Base-by-base conservation (phyloP, 1,140 invertebrate species). In the Nephotettix cincticeps region DNA sequence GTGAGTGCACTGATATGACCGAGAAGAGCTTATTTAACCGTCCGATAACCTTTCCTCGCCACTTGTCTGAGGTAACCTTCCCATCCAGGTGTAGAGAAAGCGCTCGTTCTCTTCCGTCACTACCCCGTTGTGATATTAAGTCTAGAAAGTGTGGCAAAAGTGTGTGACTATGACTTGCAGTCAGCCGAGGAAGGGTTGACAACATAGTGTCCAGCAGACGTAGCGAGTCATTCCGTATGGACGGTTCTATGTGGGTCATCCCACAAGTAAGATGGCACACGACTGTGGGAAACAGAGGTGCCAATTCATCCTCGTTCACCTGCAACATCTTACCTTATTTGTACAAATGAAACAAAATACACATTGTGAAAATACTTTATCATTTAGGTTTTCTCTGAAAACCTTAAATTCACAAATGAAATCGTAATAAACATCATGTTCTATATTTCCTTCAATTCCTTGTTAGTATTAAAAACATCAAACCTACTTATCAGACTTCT, bases 171-270 rank as follows among this genome's bases (percentile, higher is more conserved):
- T 89, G 86, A 58, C 84, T 80, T 0, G 87, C 85, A 13, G 93
- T 79, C 32, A 91, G 81, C 45, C 79, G 76, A 1, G 86, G 88
- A 68, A 86, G 84, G 66, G 87, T 83, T 36, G 86, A 79, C 17
- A 92, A 78, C 23, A 94, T 80, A 65, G 87, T 84, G 76, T 93
- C 93, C n/a, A 95, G 80, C 64, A 93, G 85, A 9, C 88, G 76
- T 1, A 96, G 80, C 0, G 93, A 93, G 79, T 95, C 93, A 78
- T 92, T 89, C 78, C 94, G 90, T 63, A 95, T 89, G 56, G 84
- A 83, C 14, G 85, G 86, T 78, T 92, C 86, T 68, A 96, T 91
- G 75, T 95, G 92, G 11, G 92, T 94, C 91, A 95, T 94, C 0
- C 91, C 90, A 83, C 93, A 95, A 30, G 88, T 86, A 30, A 95